Evolutionary conservation across 2,113 vertebrate species (phyloP).

Genomic region (Heptranchias perlo): DNA sequence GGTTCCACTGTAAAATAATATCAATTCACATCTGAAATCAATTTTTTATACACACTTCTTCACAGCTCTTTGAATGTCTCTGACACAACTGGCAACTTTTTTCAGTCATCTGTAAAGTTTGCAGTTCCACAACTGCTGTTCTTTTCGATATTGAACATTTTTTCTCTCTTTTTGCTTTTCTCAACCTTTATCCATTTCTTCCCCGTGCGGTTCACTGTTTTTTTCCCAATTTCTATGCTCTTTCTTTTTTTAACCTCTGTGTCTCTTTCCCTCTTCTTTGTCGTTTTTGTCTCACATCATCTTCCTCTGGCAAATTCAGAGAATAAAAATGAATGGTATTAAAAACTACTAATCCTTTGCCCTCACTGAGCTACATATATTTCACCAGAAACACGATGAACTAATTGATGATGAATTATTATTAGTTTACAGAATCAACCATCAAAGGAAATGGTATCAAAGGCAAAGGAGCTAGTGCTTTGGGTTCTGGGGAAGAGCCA

Average conservation of each 20-base stretch:
- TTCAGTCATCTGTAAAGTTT: too few species aligned
- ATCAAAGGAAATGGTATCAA: neutral
- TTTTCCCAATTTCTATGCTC: too few species aligned
- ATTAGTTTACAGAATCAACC: neutral
- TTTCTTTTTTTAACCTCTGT: too few species aligned
- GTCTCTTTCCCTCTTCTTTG: too few species aligned
- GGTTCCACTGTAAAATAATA: neutral
- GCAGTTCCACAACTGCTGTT: too few species aligned
- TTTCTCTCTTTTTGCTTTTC: too few species aligned
- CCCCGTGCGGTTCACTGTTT: too few species aligned
- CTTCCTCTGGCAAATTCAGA: neutral
- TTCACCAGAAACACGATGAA: neutral
- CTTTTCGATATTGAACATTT: too few species aligned
- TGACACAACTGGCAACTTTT: too few species aligned
- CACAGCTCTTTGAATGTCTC: neutral
- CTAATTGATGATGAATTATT: too few species aligned
- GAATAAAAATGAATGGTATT: neutral
- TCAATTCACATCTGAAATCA: neutral
- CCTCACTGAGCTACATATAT: neutral
- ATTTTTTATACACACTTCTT: neutral
- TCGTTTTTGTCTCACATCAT: too few species aligned
- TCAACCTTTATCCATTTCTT: too few species aligned
- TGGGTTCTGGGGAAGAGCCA: neutral
- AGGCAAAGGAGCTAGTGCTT: neutral
- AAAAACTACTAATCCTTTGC: neutral